Conservation (phyloP, 2,797 vertebrate genomes). For the Coregonus sp. region DNA sequence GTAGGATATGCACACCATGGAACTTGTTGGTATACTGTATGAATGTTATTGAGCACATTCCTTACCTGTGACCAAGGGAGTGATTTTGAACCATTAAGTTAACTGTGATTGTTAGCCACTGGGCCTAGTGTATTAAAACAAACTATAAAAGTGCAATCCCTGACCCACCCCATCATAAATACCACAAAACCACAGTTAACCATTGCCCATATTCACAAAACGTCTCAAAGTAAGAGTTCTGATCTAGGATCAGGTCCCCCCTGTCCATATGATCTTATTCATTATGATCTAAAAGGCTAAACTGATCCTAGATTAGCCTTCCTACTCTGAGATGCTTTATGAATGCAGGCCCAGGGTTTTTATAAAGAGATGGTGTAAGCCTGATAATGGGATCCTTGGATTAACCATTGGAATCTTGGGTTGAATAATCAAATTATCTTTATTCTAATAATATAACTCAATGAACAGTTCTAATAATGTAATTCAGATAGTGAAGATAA, state of each 20-base stretch:
- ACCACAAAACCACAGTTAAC: conserved; percentile 3
- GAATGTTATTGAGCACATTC: not conserved
- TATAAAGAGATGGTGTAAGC: conserved; percentile 43
- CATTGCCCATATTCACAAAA: not conserved
- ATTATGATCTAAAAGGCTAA: not conserved
- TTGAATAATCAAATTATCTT: conserved; percentile 13
- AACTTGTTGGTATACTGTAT: conserved; percentile 1
- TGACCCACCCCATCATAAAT: not conserved
- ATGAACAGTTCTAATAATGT: conserved; percentile 1
- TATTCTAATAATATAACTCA: conserved; percentile 11
- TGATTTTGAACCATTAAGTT: not conserved
- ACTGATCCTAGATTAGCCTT: not conserved
- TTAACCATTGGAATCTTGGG: conserved; percentile 28
- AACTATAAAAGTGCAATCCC: not conserved
- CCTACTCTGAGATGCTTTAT: not conserved
- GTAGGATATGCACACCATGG: not conserved
- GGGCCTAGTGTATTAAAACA: not conserved
- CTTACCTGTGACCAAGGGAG: conserved; percentile 12
- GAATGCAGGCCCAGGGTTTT: not conserved
- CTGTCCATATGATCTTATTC: not conserved
- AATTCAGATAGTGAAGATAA: conserved; percentile 20
- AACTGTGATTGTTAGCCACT: not conserved
- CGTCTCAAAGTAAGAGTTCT: not conserved
- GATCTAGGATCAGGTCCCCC: not conserved
- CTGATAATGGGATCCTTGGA: not conserved